These are phyloP conservation scores for Chrysogorgia sp. DNA, from an alignment of 92 coral and sea anemone species.

Conservation along the genomic window DNA sequence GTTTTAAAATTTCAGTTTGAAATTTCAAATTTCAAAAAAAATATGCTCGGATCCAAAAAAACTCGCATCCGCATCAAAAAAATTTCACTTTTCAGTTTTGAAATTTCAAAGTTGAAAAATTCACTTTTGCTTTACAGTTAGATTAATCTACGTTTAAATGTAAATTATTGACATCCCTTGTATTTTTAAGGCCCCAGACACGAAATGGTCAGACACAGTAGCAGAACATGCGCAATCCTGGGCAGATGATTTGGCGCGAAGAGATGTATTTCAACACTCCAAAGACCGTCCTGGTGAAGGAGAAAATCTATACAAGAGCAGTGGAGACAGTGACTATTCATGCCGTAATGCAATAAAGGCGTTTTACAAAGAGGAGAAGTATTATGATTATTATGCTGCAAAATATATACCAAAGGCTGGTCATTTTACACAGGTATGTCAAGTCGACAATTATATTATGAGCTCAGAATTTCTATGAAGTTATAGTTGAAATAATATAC, in stretches of 20 bases:
- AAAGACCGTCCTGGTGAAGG: conserved; percentile 35
- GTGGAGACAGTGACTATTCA: conserved; percentile 36
- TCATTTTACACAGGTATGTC: conserved; percentile 93
- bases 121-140: too few relatives aligned
- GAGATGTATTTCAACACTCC: conserved; percentile 52
- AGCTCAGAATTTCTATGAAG: too few relatives aligned
- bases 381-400: conserved; percentile 69
- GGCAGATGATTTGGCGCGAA: conserved; percentile 71
- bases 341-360: conserved; percentile 68
- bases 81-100: too few relatives aligned
- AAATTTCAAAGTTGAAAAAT: too few relatives aligned
- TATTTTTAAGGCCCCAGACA: conserved; percentile 11
- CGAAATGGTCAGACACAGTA: conserved; percentile 61
- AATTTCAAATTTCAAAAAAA: background rate
- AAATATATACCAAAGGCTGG: conserved; percentile 65
- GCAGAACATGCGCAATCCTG: conserved; percentile 63
- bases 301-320: conserved; percentile 67
- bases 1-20: background rate
- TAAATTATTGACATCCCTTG: background rate
- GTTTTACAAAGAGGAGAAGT: conserved; percentile 71
- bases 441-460: too few relatives aligned
- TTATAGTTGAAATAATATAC: too few relatives aligned
- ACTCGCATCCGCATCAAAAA: background rate
- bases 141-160: too few relatives aligned
- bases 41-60: background rate